These are phyloP conservation scores for Dicrostonyx torquatus DNA, from an alignment of 2,797 vertebrate genomes.

Conservation along the genomic window DNA sequence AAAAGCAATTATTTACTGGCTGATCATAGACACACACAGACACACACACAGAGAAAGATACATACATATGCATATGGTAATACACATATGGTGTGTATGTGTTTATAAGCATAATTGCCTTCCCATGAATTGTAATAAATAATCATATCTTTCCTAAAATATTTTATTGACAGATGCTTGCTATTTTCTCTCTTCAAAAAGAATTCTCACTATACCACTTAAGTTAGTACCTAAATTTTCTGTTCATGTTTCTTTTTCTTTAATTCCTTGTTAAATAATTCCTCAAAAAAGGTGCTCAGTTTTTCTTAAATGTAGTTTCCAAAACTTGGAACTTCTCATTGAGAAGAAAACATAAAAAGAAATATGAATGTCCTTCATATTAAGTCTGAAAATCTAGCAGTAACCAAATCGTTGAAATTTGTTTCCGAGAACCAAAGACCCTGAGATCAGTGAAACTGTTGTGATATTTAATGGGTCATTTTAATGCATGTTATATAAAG, in stretches of 20 bases:
- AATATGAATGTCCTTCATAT: neutral
- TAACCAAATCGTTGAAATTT: neutral
- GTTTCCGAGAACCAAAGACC: neutral
- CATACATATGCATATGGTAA: too few relatives aligned
- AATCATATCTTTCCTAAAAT: neutral
- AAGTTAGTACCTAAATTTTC: neutral
- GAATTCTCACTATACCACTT: neutral
- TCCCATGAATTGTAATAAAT: neutral
- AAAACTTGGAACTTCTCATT: neutral
- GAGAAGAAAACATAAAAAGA: conserved; percentile 21
- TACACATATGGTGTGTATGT: neutral
- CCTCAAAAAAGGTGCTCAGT: neutral
- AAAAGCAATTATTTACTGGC: neutral
- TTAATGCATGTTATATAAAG: conserved; percentile 30
- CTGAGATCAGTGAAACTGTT: conserved; percentile 32
- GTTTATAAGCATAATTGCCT: neutral
- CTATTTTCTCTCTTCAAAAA: neutral
- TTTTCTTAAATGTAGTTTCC: neutral
- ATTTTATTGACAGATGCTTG: neutral
- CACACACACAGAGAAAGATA: neutral
- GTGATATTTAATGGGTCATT: conserved; percentile 37
- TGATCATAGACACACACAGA: neutral
- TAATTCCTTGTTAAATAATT: conserved; percentile 16
- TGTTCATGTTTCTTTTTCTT: neutral
- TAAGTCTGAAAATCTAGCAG: conserved; percentile 6